Percentiles rank a stretch among this genome's conserved stretches.
These are phyloP conservation scores for Oconnorella tubifera DNA, from an alignment of 2,888 invertebrate genomes.

Conservation along the genomic window DNA sequence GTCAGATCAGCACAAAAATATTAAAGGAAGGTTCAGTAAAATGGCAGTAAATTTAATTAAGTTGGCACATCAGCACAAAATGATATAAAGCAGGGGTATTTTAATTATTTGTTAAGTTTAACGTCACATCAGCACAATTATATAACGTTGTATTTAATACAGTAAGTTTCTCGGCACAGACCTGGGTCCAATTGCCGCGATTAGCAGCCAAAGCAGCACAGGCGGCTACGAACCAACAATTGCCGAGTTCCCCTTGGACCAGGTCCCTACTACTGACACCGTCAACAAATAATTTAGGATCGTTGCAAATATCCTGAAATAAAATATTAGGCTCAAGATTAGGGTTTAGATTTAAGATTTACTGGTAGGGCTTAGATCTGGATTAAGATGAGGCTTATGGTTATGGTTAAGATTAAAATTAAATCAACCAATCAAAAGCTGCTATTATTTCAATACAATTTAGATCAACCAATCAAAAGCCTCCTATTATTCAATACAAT, in stretches of 20 bases:
- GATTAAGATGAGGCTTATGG: background rate
- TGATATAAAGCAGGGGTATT: too few relatives aligned
- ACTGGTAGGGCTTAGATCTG: background rate
- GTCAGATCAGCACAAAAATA: conserved; percentile 1
- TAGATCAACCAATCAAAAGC: too few relatives aligned
- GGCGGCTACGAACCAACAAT: conserved; percentile 67
- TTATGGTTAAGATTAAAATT: too few relatives aligned
- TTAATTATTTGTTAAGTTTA: too few relatives aligned
- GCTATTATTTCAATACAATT: background rate
- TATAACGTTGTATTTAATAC: background rate
- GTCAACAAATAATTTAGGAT: conserved; percentile 61
- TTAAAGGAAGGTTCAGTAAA: background rate
- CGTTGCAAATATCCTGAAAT: conserved; percentile 54
- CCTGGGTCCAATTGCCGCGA: conserved; percentile 61
- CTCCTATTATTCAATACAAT: too few relatives aligned
- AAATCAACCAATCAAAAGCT: background rate
- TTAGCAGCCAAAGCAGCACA: conserved; percentile 63
- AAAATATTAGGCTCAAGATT: too few relatives aligned
- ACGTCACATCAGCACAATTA: too few relatives aligned
- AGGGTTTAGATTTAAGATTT: too few relatives aligned
- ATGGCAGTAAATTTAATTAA: too few relatives aligned
- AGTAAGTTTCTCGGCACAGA: conserved; percentile 37
- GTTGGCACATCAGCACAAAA: too few relatives aligned
- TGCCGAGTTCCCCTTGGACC: conserved; percentile 61
- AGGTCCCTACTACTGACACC: conserved; percentile 60